Conservation (phyloP, 2,888 invertebrate species). For the Incurvaria masculella region DNA sequence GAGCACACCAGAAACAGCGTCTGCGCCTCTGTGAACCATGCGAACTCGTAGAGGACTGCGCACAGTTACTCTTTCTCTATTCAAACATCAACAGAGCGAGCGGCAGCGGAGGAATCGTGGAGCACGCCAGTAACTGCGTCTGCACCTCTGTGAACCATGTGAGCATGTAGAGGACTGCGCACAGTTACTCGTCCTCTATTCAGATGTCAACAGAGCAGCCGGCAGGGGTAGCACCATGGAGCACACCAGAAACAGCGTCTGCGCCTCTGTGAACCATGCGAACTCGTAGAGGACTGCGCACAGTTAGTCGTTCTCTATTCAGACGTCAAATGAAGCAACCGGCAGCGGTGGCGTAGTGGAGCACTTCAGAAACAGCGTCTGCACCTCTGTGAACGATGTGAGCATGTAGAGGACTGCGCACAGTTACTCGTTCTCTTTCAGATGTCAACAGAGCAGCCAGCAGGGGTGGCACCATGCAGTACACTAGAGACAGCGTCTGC, state of each 20-base stretch:
- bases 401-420: conserved; percentile 21
- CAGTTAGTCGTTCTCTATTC: too few relatives aligned
- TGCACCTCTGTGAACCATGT: conserved; percentile 61
- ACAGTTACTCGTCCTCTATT: conserved; percentile 62
- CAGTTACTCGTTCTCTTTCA: conserved; percentile 61
- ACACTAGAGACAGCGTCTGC: conserved; percentile 60
- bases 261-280: conserved; percentile 59
- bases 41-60: conserved; percentile 21
- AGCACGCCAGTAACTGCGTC: conserved; percentile 59
- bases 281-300: conserved; percentile 20
- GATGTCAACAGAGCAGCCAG: conserved; percentile 56
- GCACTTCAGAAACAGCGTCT: not conserved
- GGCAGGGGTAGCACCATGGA: conserved; percentile 61
- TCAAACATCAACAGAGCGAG: conserved; percentile 57
- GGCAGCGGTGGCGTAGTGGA: too few relatives aligned
- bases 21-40: conserved; percentile 61
- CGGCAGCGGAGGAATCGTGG: conserved; percentile 60
- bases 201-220: conserved; percentile 55
- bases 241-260: conserved; percentile 60
- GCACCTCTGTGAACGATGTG: conserved; percentile 27
- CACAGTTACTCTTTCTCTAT: conserved; percentile 60
- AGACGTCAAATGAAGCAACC: too few relatives aligned
- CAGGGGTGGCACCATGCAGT: conserved; percentile 60
- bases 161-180: conserved; percentile 21
- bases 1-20: conserved; percentile 60